Percentiles rank a stretch among this genome's conserved stretches.
Evolutionary conservation across 2,113 vertebrate genomes (phyloP).

Genomic region (Festucalex cinctus): DNA sequence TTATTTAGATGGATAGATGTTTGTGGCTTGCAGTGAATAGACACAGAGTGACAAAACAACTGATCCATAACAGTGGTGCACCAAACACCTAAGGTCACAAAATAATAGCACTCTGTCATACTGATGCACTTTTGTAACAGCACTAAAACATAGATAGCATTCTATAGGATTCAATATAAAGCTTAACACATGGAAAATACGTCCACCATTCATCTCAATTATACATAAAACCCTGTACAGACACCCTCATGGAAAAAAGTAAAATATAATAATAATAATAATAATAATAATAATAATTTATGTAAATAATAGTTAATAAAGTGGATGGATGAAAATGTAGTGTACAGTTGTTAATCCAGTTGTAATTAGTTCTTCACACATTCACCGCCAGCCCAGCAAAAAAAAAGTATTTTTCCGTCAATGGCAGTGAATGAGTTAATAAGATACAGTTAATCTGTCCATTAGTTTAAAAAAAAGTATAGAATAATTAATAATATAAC

Average conservation of each 20-base stretch:
- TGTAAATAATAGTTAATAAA: background rate
- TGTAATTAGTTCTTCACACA: no score
- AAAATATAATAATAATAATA: background rate
- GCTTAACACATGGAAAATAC: background rate
- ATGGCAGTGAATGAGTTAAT: no score
- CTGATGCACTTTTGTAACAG: background rate
- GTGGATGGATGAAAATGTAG: no score
- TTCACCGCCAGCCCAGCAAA: no score
- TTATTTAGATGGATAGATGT: background rate
- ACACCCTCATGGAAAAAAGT: background rate
- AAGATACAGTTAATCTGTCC: no score
- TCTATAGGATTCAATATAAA: background rate
- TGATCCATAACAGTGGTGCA: background rate
- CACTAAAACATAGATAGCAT: background rate
- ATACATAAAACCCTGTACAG: background rate
- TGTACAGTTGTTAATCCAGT: no score
- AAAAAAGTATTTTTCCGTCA: no score
- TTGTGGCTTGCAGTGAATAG: background rate
- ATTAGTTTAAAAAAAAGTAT: no score
- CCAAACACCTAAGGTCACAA: background rate
- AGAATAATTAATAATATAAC: no score
- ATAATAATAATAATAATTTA: background rate
- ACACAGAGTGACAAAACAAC: background rate
- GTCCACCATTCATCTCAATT: no score
- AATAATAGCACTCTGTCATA: background rate